These are phyloP conservation scores for Drosophila tristis DNA, from an alignment of 1,140 invertebrate species.

Conservation along the genomic window DNA sequence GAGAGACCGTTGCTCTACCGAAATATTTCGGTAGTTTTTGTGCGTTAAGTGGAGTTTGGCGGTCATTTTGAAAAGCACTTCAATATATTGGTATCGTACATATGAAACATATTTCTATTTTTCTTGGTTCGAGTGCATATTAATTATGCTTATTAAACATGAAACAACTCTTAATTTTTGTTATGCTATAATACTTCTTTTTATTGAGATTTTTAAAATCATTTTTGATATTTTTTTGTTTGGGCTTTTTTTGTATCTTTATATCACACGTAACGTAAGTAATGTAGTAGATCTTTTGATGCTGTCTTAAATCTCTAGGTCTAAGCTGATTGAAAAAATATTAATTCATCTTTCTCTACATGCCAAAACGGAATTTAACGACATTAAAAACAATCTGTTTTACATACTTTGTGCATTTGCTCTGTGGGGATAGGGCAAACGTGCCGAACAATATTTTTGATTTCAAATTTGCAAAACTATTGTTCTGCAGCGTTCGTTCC, in stretches of 20 bases:
- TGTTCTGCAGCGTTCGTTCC: constrained; percentile 54
- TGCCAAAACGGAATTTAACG: constrained; percentile 50
- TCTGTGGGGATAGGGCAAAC: constrained; percentile 19
- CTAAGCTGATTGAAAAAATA: constrained; percentile 63
- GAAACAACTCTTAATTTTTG: not conserved
- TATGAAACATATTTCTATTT: no score
- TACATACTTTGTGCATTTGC: constrained; percentile 52
- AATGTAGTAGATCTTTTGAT: constrained; percentile 75
- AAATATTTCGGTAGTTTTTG: no score
- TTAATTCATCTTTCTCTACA: constrained; percentile 51
- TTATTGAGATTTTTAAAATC: constrained; percentile 81
- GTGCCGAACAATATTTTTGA: constrained; percentile 24
- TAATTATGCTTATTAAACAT: no score
- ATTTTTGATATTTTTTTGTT: constrained; percentile 74
- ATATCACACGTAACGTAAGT: constrained; percentile 81
- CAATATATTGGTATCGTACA: no score
- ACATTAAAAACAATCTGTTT: constrained; percentile 39
- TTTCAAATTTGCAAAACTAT: constrained; percentile 51
- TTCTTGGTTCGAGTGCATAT: no score
- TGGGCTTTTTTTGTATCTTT: constrained; percentile 67
- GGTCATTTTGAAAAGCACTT: no score
- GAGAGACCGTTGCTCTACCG: no score
- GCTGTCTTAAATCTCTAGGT: constrained; percentile 72
- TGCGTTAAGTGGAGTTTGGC: no score
- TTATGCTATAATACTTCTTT: constrained; percentile 79